phyloP scores from a whole-genome alignment of 2,113 vertebrate genomes.

The Gopherus flavomarginatus region DNA sequence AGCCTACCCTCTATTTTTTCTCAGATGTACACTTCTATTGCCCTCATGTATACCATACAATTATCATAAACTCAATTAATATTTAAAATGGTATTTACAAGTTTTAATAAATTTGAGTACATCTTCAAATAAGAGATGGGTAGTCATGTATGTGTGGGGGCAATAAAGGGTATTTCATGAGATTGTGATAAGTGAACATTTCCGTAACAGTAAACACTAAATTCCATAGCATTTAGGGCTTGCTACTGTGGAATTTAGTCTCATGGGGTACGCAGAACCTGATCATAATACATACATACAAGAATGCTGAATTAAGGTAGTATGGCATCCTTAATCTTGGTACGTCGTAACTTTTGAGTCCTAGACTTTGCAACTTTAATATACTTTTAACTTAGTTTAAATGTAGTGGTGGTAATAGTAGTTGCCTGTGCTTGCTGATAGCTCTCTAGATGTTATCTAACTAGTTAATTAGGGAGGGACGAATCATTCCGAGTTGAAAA shows the following conservation, averaged over 20 bases:
- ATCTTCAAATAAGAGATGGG: not conserved
- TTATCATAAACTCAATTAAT: not conserved
- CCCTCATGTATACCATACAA: not conserved
- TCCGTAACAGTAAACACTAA: not conserved
- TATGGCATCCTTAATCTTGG: not conserved
- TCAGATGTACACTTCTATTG: not conserved
- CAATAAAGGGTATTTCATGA: not conserved
- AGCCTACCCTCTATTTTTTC: not conserved
- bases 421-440: not conserved
- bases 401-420: accelerated
- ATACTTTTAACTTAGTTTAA: not conserved
- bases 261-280: not conserved
- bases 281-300: not conserved
- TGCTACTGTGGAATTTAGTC: not conserved
- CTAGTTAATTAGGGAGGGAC: not conserved
- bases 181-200: not conserved
- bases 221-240: not conserved
- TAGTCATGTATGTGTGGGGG: not conserved
- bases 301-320: not conserved
- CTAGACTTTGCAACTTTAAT: not conserved
- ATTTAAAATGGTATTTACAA: not conserved
- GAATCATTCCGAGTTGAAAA: not conserved
- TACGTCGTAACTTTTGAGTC: accelerated
- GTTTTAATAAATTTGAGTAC: not conserved
- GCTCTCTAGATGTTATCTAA: not conserved